Evolutionary conservation across 2,113 vertebrate species (phyloP).

Genomic region (Myrmecophaga tridactyla): DNA sequence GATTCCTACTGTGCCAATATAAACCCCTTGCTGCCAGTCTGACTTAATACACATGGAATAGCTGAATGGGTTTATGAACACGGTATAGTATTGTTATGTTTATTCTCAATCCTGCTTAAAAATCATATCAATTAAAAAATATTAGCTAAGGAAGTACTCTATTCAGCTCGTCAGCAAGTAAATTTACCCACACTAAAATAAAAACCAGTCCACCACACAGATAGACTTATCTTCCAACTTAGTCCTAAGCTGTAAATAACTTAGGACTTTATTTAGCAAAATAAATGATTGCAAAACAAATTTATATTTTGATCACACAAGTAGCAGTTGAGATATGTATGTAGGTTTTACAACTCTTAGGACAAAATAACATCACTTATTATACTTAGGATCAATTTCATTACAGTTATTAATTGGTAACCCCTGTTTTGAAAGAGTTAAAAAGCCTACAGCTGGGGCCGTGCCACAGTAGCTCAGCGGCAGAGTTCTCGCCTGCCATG

Average conservation of each 20-base stretch:
- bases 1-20: not conserved
- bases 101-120: conserved; percentile 44
- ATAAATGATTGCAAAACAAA: not conserved
- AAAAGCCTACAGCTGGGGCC: too few relatives aligned
- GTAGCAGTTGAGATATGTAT: not conserved
- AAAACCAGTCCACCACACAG: conserved; percentile 17
- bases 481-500: too few relatives aligned
- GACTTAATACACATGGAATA: not conserved
- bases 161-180: conserved; percentile 20
- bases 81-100: not conserved
- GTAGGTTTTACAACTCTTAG: not conserved
- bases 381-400: conserved; percentile 18
- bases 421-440: conserved; percentile 3
- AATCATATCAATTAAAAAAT: conserved; percentile 51
- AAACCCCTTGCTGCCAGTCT: not conserved
- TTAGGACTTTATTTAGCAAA: conserved; percentile 1
- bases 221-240: too few relatives aligned
- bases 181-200: conserved; percentile 40
- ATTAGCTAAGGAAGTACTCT: conserved; percentile 47
- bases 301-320: conserved; percentile 12
- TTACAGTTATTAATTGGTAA: not conserved
- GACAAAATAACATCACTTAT: conserved; percentile 31
- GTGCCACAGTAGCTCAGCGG: too few relatives aligned
- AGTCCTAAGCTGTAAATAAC: conserved; percentile 39
- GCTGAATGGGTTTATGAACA: conserved; percentile 16